Evolutionary conservation across 2,113 vertebrate species (phyloP).

Genomic region (Cisticola juncidis): DNA sequence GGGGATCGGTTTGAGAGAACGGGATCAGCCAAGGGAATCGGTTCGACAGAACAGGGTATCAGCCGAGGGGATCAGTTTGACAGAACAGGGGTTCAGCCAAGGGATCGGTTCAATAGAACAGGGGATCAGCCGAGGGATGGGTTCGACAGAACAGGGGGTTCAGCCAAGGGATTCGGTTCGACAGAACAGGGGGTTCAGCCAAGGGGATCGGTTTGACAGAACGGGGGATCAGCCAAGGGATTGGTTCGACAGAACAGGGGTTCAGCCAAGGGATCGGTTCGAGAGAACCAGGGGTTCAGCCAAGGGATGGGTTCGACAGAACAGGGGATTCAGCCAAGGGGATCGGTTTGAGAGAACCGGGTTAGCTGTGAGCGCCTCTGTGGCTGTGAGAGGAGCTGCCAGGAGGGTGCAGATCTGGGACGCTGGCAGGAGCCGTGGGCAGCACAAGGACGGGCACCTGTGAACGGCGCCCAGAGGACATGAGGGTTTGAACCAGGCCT

Average conservation of each 20-base stretch:
- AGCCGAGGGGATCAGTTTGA: too few species aligned
- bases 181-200: background rate
- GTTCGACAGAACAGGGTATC: background rate
- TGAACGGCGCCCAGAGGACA: fast-evolving
- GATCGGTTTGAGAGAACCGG: background rate
- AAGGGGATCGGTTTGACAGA: too few species aligned
- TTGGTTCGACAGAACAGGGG: background rate
- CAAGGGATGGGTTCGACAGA: too few species aligned
- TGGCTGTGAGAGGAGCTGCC: background rate
- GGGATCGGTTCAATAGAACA: too few species aligned
- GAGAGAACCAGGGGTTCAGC: too few species aligned
- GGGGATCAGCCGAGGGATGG: too few species aligned
- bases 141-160: background rate
- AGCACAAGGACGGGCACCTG: background rate
- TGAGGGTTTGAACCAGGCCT: background rate
- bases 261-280: background rate
- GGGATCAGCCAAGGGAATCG: background rate
- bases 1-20: too few species aligned
- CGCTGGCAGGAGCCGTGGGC: background rate
- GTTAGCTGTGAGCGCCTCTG: background rate
- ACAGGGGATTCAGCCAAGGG: too few species aligned
- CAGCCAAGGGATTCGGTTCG: too few species aligned
- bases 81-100: too few species aligned
- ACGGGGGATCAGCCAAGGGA: too few species aligned
- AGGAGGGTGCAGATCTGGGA: background rate